phyloP scores from a whole-genome alignment of 2,797 vertebrate species.

The Neosalanx taihuensis region DNA sequence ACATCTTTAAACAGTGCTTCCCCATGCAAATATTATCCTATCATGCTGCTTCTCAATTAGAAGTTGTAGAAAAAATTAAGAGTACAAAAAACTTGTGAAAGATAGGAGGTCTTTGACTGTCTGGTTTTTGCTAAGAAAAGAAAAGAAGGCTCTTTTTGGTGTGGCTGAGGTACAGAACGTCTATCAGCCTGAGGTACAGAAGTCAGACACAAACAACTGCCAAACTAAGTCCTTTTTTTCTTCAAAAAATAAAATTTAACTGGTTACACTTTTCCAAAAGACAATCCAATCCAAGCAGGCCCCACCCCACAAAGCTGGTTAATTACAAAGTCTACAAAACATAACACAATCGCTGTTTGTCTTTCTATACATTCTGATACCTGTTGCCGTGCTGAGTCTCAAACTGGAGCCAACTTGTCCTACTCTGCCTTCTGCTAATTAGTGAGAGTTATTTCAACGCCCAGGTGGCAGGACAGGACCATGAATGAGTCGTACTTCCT shows the following conservation, averaged over 20 bases:
- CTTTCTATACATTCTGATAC: constrained; percentile 2
- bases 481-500: constrained; percentile 18
- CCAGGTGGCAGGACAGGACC: constrained; percentile 28
- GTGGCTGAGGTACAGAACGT: constrained; percentile 13
- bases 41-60: constrained; percentile 50
- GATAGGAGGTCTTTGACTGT: constrained; percentile 28
- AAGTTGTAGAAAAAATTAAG: constrained; percentile 56
- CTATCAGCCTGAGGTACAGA: constrained; percentile 48
- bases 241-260: background rate
- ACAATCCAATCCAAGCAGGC: constrained; percentile 32
- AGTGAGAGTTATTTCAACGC: constrained; percentile 39
- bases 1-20: constrained; percentile 38
- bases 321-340: constrained; percentile 39
- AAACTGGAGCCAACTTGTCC: constrained; percentile 33
- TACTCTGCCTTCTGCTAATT: constrained; percentile 41
- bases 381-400: constrained; percentile 1
- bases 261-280: constrained; percentile 5
- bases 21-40: constrained; percentile 61
- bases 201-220: constrained; percentile 43
- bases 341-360: constrained; percentile 13
- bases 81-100: constrained; percentile 46
- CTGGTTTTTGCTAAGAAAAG: constrained; percentile 33
- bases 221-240: constrained; percentile 13
- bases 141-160: constrained; percentile 39
- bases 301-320: constrained; percentile 33